phyloP scores from a whole-genome alignment of 2,888 invertebrate species.

The Synergus umbraculus region DNA sequence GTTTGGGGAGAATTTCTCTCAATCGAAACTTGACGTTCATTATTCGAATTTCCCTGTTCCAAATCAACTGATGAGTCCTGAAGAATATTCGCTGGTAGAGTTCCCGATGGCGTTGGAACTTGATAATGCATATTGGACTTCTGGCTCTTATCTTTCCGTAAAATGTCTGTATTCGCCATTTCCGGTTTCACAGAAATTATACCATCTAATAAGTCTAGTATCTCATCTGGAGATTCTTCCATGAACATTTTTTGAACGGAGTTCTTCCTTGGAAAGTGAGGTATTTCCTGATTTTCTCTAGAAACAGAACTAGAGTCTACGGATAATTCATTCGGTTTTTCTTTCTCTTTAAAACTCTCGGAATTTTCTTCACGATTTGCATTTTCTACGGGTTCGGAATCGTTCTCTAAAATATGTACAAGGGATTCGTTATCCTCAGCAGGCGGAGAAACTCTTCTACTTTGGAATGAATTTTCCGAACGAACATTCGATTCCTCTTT shows the following conservation, averaged over 20 bases:
- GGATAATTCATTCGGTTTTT: constrained; percentile 54
- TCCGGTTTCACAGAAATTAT: constrained; percentile 78
- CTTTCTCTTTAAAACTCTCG: constrained; percentile 53
- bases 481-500: constrained; percentile 58
- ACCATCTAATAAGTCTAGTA: constrained; percentile 85
- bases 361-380: constrained; percentile 57
- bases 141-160: constrained; percentile 68
- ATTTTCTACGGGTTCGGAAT: constrained; percentile 62
- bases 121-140: constrained; percentile 73
- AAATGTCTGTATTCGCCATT: constrained; percentile 70
- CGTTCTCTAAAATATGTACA: constrained; percentile 74
- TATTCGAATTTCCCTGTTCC: constrained; percentile 57
- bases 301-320: constrained; percentile 52
- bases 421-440: constrained; percentile 73
- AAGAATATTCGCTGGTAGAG: constrained; percentile 72
- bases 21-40: constrained; percentile 48
- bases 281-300: constrained; percentile 36
- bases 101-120: constrained; percentile 71
- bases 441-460: constrained; percentile 73
- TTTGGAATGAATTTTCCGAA: constrained; percentile 48
- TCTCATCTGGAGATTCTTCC: constrained; percentile 83
- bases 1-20: constrained; percentile 53
- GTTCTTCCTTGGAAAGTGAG: constrained; percentile 46
- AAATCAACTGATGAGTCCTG: constrained; percentile 72
- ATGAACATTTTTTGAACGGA: constrained; percentile 62